Conservation (phyloP, 2,888 invertebrate genomes). For the Himalopsyche kuldschensis region DNA sequence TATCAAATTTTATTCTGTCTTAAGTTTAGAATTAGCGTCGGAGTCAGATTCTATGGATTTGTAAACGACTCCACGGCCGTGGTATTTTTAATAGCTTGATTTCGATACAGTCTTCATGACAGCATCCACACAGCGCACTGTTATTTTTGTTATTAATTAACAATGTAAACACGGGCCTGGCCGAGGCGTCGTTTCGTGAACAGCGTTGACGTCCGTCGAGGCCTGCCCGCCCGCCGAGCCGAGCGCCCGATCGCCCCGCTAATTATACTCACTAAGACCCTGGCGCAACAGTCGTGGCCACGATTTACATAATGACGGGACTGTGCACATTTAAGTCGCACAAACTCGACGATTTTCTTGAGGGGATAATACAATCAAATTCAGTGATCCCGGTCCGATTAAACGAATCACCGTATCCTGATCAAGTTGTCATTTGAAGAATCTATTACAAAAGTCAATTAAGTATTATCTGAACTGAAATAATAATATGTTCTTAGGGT, state of each 20-base stretch:
- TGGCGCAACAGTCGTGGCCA: slow-evolving; percentile 29
- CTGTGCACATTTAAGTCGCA: background rate
- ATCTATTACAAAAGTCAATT: too few relatives aligned
- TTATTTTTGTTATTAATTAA: background rate
- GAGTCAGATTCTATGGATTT: background rate
- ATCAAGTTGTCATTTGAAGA: too few relatives aligned
- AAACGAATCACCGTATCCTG: too few relatives aligned
- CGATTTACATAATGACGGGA: slow-evolving; percentile 38
- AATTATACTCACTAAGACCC: slow-evolving; percentile 1
- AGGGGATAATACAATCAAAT: background rate
- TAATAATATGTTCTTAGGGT: too few relatives aligned
- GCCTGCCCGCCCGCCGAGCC: background rate
- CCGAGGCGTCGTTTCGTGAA: background rate
- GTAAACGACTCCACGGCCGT: background rate
- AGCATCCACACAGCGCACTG: background rate
- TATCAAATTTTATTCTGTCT: too few relatives aligned
- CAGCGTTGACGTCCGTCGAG: background rate
- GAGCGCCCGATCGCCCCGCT: background rate
- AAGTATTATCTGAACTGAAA: too few relatives aligned
- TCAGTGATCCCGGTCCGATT: too few relatives aligned
- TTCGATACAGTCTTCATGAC: background rate
- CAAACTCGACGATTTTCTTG: background rate
- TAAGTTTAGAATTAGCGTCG: too few relatives aligned
- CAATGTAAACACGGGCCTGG: background rate
- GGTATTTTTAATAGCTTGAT: background rate